Base-by-base conservation (phyloP, 1,140 invertebrate species). In the Pogonus chalceus region DNA sequence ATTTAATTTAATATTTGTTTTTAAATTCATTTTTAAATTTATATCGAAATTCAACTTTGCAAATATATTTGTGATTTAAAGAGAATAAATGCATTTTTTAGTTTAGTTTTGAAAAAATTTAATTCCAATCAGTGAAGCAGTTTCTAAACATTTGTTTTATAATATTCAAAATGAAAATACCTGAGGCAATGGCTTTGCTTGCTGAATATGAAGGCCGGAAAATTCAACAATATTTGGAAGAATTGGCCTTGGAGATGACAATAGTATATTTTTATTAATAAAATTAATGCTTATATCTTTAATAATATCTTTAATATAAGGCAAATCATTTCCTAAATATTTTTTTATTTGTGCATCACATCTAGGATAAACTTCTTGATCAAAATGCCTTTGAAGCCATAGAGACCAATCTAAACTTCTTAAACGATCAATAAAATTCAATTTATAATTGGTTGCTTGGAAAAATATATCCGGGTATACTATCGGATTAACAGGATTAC, bases 251-350 rank as follows among this genome's bases (percentile, higher is more conserved):
- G 69, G 65, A 35, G 65, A 65, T 52, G 69, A 60, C 53, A 75
- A 67, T 18, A 70, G 62, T 1, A 69, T 68, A 65, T 78, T 69
- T 4, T 60, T 61, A 62, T 78, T 78, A 0, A 73, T 51, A 48
- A 83, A 71, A 12, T 80, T 47, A 58, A 83, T 58, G 52, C 73
- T 72, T 0, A 75, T 65, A 60, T 76, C 73, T 37, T 66, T 65
- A 20, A 65, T 58, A 2, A 80, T 56, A 21, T 79, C 72, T 2
- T 64, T 58, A 2, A 79, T 61, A 1, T 75, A 62, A 20, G 66
- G 58, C 18, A 67, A 55, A 49, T 68, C 59, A 0, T 59, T 23
- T 2, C 70, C 74, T 56, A 77, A 74, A 61, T 66, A 49, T 56
- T 68, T 62, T 58, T 61, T 69, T 1, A 72, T 49, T 2, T 69